phyloP scores from a whole-genome alignment of 1,140 invertebrate genomes.

The Neelides sp. region DNA sequence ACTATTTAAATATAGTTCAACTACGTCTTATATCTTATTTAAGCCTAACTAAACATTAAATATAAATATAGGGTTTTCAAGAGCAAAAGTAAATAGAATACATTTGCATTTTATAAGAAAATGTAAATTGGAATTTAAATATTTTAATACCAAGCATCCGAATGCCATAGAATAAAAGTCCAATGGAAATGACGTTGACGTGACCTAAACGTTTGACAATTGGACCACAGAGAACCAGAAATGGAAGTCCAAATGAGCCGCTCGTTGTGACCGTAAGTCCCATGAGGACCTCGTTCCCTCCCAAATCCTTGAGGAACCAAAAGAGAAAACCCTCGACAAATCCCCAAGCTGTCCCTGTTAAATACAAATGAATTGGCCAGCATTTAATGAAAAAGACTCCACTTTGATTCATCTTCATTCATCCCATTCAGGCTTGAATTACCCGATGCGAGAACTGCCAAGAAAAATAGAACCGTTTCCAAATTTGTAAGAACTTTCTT shows the following conservation, averaged over 20 bases:
- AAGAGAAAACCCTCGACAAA: conserved; percentile 75
- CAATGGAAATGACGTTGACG: conserved; percentile 63
- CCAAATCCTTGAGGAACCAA: conserved; percentile 57
- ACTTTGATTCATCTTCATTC: not conserved
- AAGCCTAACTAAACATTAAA: no score
- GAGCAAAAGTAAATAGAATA: no score
- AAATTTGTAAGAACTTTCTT: conserved; percentile 52
- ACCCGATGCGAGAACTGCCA: conserved; percentile 62
- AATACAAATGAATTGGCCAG: conserved; percentile 10
- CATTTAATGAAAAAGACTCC: not conserved
- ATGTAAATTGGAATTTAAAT: no score
- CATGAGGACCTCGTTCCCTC: conserved; percentile 61
- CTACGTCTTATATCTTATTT: no score
- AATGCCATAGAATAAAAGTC: conserved; percentile 60
- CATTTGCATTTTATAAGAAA: not conserved
- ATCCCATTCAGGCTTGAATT: conserved; percentile 29
- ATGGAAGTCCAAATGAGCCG: conserved; percentile 60
- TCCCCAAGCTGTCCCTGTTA: conserved; percentile 60
- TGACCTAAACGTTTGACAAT: conserved; percentile 65
- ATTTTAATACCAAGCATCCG: conserved; percentile 54
- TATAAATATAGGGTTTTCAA: no score
- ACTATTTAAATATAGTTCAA: no score
- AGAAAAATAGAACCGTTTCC: conserved; percentile 56
- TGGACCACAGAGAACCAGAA: conserved; percentile 60
- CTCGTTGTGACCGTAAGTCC: conserved; percentile 68